phyloP scores from a whole-genome alignment of 2,113 vertebrate genomes.

The Sardina pilchardus region DNA sequence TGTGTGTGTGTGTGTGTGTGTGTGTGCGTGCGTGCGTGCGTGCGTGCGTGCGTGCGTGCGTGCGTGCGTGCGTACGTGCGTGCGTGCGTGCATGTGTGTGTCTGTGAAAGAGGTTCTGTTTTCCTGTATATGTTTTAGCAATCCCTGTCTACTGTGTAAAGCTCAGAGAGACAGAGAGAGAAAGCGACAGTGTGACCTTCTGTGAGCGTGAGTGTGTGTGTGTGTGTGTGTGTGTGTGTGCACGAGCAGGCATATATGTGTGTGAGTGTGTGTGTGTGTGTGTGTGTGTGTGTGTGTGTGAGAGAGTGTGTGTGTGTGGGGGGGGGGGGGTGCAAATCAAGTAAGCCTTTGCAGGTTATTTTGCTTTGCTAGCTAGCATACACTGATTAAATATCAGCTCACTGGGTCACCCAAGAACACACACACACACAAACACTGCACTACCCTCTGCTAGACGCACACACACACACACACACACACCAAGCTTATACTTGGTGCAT shows the following conservation, averaged over 20 bases:
- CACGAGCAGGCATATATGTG: not conserved
- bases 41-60: not conserved
- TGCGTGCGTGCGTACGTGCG: not conserved
- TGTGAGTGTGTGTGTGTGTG: not conserved
- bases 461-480: conserved; percentile 1
- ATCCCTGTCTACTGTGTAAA: too few species aligned
- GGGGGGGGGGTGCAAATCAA: not conserved
- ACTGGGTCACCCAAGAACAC: not conserved
- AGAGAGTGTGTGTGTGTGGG: not conserved
- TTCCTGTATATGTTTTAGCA: not conserved
- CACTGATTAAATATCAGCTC: not conserved
- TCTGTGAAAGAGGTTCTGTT: not conserved
- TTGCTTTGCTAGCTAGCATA: not conserved
- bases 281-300: not conserved
- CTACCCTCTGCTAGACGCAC: not conserved
- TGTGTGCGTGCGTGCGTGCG: not conserved
- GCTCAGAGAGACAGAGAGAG: too few species aligned
- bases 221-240: not conserved
- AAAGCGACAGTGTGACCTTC: too few species aligned
- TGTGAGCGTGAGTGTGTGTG: too few species aligned
- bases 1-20: not conserved
- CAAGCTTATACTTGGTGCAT: not conserved
- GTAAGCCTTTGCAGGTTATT: not conserved
- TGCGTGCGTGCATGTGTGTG: not conserved
- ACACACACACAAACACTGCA: conserved; percentile 7